Conservation (phyloP, 2,113 vertebrate genomes). For the Manacus vitellinus region DNA sequence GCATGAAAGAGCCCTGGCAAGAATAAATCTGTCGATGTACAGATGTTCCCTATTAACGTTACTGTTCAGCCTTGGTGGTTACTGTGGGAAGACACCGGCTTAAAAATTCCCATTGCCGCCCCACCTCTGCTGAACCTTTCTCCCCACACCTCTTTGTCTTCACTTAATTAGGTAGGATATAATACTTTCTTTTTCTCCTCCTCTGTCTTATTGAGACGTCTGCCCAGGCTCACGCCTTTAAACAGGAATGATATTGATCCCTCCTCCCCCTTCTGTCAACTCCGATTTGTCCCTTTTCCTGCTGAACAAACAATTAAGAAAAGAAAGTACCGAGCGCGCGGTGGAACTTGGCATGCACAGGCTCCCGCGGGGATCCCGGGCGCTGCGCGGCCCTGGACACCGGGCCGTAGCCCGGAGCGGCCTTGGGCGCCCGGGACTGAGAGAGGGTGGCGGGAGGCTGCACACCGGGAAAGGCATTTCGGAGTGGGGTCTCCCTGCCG, state of each 20-base stretch:
- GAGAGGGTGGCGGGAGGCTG: not conserved
- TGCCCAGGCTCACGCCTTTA: constrained; percentile 5
- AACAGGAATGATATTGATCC: constrained; percentile 47
- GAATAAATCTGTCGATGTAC: constrained; percentile 62
- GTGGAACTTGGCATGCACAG: not conserved
- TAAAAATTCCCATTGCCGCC: constrained; percentile 37
- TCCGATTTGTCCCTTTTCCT: constrained; percentile 47
- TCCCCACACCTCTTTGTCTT: constrained; percentile 65
- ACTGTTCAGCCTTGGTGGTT: constrained; percentile 54
- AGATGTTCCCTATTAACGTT: constrained; percentile 59
- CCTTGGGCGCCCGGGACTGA: not conserved
- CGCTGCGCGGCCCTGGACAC: not conserved
- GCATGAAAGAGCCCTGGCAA: constrained; percentile 25
- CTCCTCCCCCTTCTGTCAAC: constrained; percentile 45
- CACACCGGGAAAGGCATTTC: not conserved
- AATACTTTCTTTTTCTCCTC: constrained; percentile 12
- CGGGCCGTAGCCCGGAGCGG: not conserved
- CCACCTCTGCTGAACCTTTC: constrained; percentile 47
- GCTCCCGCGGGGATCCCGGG: not conserved
- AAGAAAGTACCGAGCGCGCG: not conserved
- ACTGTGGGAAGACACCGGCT: constrained; percentile 8
- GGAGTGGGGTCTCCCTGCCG: not conserved
- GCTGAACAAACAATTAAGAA: constrained; percentile 52
- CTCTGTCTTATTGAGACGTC: constrained; percentile 39
- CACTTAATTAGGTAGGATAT: constrained; percentile 52